Evolutionary conservation across 2,888 invertebrate species (phyloP).

Genomic region (Meteorus cinctellus): DNA sequence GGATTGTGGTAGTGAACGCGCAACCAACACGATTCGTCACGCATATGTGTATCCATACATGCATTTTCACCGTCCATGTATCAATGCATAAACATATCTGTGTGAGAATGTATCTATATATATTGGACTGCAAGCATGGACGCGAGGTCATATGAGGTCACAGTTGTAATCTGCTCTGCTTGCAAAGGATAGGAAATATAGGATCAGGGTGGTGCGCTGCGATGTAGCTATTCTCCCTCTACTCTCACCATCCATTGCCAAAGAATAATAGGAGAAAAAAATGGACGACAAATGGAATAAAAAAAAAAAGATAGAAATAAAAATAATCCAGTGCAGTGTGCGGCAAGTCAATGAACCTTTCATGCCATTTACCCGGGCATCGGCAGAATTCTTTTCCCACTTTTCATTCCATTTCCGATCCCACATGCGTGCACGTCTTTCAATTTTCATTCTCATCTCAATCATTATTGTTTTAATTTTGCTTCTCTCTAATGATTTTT

Average conservation of each 20-base stretch:
- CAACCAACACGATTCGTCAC: background rate
- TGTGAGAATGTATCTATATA: conserved; percentile 1
- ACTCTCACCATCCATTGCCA: background rate
- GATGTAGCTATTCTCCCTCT: conserved; percentile 21
- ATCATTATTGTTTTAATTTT: no score
- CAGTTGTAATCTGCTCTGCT: conserved; percentile 57
- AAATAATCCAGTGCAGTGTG: background rate
- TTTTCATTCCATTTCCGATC: background rate
- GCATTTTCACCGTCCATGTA: background rate
- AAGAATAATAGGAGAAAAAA: background rate
- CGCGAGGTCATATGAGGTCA: conserved; percentile 61
- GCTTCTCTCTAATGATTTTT: background rate
- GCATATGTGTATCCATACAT: background rate
- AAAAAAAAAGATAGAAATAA: background rate
- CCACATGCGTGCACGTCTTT: no score
- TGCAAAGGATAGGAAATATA: conserved; percentile 34
- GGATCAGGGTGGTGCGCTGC: conserved; percentile 27
- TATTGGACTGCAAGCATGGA: conserved; percentile 41
- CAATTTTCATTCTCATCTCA: no score
- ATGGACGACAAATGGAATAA: background rate
- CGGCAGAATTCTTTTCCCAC: background rate
- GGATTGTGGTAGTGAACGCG: background rate
- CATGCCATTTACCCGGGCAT: background rate
- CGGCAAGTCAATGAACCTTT: conserved; percentile 23
- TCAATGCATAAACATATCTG: background rate